phyloP scores from a whole-genome alignment of 2,113 vertebrate species.

The Odocoileus virginianus region DNA sequence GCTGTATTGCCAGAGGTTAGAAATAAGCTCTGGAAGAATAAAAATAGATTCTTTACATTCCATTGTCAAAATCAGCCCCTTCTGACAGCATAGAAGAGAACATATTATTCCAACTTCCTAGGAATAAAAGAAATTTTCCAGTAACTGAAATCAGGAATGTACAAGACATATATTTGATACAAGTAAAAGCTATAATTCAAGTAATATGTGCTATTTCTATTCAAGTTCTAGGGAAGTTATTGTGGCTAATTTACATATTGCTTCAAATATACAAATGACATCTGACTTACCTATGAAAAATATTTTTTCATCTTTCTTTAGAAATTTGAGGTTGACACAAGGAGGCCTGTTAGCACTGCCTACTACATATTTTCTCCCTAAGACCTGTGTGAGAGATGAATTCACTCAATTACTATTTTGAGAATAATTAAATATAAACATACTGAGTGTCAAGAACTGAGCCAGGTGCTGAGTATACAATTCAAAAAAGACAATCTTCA shows the following conservation, averaged over 20 bases:
- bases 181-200: slow-evolving; percentile 43
- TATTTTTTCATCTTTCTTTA: background rate
- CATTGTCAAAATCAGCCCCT: background rate
- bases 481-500: background rate
- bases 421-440: background rate
- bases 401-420: background rate
- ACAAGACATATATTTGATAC: background rate
- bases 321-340: background rate
- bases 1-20: background rate
- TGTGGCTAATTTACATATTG: slow-evolving; percentile 32
- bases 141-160: background rate
- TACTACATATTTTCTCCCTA: background rate
- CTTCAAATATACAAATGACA: background rate
- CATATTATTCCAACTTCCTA: background rate
- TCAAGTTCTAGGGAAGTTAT: background rate
- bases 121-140: slow-evolving; percentile 27
- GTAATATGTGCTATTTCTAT: background rate
- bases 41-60: slow-evolving; percentile 35
- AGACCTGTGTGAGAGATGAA: background rate
- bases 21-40: slow-evolving; percentile 15
- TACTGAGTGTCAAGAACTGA: background rate
- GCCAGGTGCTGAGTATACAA: background rate
- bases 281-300: background rate
- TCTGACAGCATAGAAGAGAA: slow-evolving; percentile 21
- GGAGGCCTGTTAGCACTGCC: background rate